These are phyloP conservation scores for Thysanoteuthis rhombus DNA, from an alignment of 2,888 invertebrate genomes.

Conservation along the genomic window DNA sequence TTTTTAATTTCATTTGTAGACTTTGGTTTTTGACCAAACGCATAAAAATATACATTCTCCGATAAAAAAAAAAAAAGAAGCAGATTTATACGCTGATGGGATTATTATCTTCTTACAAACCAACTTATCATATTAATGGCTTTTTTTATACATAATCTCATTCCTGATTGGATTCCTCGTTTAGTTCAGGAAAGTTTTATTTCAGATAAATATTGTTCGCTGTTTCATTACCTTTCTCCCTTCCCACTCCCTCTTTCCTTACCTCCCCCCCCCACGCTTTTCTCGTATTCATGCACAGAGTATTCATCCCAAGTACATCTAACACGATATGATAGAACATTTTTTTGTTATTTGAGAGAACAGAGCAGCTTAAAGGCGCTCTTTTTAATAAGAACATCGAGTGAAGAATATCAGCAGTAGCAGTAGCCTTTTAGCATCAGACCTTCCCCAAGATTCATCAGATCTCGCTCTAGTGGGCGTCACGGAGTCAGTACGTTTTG, in stretches of 20 bases:
- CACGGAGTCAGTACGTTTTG: too few species aligned
- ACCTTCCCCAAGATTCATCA: too few species aligned
- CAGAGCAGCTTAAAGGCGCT: not conserved
- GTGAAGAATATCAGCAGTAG: not conserved
- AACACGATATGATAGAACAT: not conserved
- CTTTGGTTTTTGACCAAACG: not conserved
- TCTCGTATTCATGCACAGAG: too few species aligned
- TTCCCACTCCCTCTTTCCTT: not conserved
- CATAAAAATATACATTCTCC: not conserved
- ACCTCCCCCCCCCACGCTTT: not conserved
- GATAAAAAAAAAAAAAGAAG: too few species aligned
- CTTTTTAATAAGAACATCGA: not conserved
- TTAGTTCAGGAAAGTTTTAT: not conserved
- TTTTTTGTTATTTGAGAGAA: not conserved
- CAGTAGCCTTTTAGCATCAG: too few species aligned
- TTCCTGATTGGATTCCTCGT: not conserved
- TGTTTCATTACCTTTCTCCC: not conserved
- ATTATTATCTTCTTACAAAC: not conserved
- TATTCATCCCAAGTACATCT: too few species aligned
- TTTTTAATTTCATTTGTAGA: not conserved
- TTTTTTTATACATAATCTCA: not conserved
- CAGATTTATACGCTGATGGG: not conserved
- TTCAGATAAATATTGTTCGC: not conserved
- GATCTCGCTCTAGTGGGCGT: too few species aligned
- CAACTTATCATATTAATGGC: not conserved